Evolutionary conservation across 2,797 vertebrate species (phyloP).

Genomic region (Simalia tracyae): DNA sequence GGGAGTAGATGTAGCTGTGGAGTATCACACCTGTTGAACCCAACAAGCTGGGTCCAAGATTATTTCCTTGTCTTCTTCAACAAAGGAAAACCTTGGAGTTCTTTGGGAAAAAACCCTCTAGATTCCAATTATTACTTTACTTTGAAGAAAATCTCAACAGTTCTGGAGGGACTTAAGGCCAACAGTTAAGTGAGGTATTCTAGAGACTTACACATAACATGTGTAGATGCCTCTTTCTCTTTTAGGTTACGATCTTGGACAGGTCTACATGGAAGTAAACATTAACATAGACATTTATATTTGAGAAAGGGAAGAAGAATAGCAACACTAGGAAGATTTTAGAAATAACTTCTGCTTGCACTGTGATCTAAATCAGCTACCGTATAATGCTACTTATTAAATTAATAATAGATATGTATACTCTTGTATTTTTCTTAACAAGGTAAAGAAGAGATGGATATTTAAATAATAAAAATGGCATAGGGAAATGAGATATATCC

Average conservation of each 20-base stretch:
- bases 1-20: neutral
- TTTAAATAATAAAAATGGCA: neutral
- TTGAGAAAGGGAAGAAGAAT: neutral
- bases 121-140: neutral
- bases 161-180: neutral
- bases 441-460: neutral
- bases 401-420: neutral
- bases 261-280: neutral
- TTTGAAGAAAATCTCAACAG: neutral
- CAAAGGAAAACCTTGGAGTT: neutral
- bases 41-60: neutral
- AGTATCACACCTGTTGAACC: neutral
- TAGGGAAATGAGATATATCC: neutral
- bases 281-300: neutral
- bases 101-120: neutral
- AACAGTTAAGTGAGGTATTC: neutral
- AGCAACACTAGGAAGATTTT: neutral
- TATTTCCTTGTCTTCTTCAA: neutral
- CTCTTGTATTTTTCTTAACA: neutral
- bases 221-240: neutral
- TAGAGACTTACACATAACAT: neutral
- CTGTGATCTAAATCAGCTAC: neutral
- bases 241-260: neutral
- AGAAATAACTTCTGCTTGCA: neutral
- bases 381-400: neutral